These are phyloP conservation scores for Pristis pectinata DNA, from an alignment of 2,797 vertebrate genomes.

Conservation along the genomic window DNA sequence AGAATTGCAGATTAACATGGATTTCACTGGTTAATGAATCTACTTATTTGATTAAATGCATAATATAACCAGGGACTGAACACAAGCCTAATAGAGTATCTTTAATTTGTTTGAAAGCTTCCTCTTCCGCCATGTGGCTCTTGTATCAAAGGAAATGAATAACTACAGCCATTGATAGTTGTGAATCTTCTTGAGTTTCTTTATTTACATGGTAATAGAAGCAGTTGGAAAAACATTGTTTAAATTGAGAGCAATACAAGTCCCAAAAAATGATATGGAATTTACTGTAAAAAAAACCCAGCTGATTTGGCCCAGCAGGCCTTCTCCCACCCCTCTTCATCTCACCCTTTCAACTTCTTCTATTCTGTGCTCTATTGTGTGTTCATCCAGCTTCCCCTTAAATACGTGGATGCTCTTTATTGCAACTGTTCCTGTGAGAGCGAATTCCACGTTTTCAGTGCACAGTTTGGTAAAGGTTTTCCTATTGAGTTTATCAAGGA, in stretches of 20 bases:
- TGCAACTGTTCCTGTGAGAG: background rate
- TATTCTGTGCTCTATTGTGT: background rate
- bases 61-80: slow-evolving; percentile 1
- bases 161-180: background rate
- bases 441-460: background rate
- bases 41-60: background rate
- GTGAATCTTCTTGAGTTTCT: background rate
- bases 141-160: slow-evolving; percentile 10
- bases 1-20: background rate
- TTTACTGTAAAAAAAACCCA: background rate
- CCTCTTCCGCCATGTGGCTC: background rate
- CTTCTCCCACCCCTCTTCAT: background rate
- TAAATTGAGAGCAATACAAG: background rate
- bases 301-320: background rate
- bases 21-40: background rate
- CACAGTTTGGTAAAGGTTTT: background rate
- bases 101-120: slow-evolving; percentile 24
- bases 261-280: background rate
- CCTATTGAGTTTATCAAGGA: background rate
- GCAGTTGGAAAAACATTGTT: background rate
- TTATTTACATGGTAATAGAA: background rate
- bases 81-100: background rate
- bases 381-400: background rate
- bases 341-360: background rate
- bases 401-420: background rate